Conservation (phyloP, 1,140 invertebrate species). For the Dendroctonus ponderosae region DNA sequence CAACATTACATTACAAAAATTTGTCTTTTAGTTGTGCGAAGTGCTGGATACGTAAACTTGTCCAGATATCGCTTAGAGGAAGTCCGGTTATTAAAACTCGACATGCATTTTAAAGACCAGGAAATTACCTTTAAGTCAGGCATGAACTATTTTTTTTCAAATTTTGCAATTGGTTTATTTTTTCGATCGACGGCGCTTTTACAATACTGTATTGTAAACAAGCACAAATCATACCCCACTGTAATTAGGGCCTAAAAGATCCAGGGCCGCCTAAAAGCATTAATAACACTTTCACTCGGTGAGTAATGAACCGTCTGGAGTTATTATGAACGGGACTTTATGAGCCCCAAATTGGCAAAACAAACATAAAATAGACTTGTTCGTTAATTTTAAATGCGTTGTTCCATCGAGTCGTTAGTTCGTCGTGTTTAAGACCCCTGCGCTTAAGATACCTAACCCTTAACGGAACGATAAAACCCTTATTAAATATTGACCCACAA, state of each 20-base stretch:
- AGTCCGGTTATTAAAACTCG: too few species aligned
- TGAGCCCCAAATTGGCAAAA: background rate
- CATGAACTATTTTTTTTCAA: too few species aligned
- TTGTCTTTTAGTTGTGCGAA: too few species aligned
- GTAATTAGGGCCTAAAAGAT: background rate
- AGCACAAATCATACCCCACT: too few species aligned
- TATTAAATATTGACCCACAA: conserved; percentile 12
- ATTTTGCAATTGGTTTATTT: too few species aligned
- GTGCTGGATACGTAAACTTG: too few species aligned
- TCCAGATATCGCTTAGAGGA: too few species aligned
- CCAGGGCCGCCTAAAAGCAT: background rate
- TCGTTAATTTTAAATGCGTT: background rate
- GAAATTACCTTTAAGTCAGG: too few species aligned
- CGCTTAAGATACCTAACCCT: background rate
- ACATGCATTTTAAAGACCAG: too few species aligned
- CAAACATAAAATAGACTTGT: background rate
- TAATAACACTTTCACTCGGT: background rate
- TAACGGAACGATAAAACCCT: conserved; percentile 1
- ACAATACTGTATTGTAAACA: too few species aligned
- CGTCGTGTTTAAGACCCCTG: conserved; percentile 4
- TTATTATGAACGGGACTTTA: background rate
- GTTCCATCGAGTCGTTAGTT: background rate
- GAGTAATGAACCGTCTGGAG: background rate
- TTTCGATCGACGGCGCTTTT: too few species aligned
- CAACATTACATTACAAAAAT: too few species aligned